These are phyloP conservation scores for Cliona cf. orientalis DNA, from an alignment of 37 sponge, comb jelly and placozoan species.

Conservation along the genomic window DNA sequence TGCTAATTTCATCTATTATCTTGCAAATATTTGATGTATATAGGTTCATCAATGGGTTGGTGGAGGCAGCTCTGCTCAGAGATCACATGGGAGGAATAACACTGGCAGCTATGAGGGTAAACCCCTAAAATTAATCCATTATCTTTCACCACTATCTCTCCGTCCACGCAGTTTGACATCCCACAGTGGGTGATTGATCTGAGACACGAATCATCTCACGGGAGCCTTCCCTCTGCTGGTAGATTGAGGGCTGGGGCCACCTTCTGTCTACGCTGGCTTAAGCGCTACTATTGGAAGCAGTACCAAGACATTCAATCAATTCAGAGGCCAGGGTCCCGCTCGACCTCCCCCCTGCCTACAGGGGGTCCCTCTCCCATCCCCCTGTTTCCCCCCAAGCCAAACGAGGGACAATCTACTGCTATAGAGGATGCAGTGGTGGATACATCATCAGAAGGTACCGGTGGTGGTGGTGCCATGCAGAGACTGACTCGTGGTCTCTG, in stretches of 20 bases:
- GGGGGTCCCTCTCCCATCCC: neutral
- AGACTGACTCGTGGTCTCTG: constrained; percentile 1
- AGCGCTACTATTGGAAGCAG: constrained; percentile 50
- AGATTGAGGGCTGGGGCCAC: constrained; percentile 12
- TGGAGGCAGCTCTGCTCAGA: constrained; percentile 1
- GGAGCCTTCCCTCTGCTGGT: constrained; percentile 29
- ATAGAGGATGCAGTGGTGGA: neutral
- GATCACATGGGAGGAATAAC: neutral
- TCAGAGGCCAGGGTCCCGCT: too few relatives aligned
- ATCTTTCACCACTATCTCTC: neutral
- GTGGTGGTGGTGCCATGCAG: neutral
- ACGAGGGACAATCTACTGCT: neutral
- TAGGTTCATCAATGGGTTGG: constrained; percentile 49
- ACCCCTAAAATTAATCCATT: neutral
- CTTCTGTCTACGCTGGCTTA: constrained; percentile 43
- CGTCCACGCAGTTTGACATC: constrained; percentile 16
- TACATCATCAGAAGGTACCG: neutral
- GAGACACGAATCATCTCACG: constrained; percentile 44
- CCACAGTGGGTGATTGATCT: constrained; percentile 44
- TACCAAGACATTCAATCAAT: too few relatives aligned
- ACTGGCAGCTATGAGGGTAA: neutral
- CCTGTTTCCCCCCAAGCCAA: neutral
- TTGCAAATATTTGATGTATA: neutral
- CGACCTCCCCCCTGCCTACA: too few relatives aligned
- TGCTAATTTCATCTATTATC: neutral